Evolutionary conservation across 2,888 invertebrate genomes (phyloP).

Genomic region (Lasioglossum malachurum): DNA sequence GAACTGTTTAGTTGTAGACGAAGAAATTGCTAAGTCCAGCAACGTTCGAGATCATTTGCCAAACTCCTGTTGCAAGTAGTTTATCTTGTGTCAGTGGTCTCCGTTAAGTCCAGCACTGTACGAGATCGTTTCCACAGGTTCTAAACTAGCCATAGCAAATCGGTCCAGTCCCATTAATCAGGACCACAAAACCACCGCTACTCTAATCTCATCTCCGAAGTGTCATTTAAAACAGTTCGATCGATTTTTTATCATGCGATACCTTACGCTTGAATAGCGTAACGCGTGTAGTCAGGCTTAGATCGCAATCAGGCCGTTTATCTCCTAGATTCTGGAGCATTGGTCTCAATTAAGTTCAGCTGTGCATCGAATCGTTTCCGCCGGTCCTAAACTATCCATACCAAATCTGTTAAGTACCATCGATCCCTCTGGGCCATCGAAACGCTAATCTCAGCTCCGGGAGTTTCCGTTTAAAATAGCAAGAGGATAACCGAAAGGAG

Average conservation of each 20-base stretch:
- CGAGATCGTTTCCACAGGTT: not conserved
- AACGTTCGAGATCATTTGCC: not conserved
- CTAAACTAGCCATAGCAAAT: not conserved
- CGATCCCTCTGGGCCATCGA: not conserved
- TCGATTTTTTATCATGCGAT: not conserved
- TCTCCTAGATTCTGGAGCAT: not conserved
- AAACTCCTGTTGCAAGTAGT: not conserved
- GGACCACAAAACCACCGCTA: not conserved
- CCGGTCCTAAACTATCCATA: conserved; percentile 12
- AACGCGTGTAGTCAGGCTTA: not conserved
- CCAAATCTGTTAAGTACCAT: not conserved
- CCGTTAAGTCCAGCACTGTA: not conserved
- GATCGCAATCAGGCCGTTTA: not conserved
- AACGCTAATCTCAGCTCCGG: not conserved
- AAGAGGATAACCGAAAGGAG: conserved; percentile 12
- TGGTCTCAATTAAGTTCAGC: not conserved
- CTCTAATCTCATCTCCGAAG: not conserved
- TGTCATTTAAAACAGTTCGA: not conserved
- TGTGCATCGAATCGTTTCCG: not conserved
- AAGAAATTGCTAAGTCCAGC: not conserved
- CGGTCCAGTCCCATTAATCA: not conserved
- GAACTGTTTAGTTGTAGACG: not conserved
- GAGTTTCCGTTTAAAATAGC: not conserved
- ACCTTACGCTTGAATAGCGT: no score
- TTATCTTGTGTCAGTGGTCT: not conserved